Percentiles rank a stretch among this genome's conserved stretches.
These are phyloP conservation scores for Junonia oenone DNA, from an alignment of 2,888 invertebrate species.

Conservation along the genomic window DNA sequence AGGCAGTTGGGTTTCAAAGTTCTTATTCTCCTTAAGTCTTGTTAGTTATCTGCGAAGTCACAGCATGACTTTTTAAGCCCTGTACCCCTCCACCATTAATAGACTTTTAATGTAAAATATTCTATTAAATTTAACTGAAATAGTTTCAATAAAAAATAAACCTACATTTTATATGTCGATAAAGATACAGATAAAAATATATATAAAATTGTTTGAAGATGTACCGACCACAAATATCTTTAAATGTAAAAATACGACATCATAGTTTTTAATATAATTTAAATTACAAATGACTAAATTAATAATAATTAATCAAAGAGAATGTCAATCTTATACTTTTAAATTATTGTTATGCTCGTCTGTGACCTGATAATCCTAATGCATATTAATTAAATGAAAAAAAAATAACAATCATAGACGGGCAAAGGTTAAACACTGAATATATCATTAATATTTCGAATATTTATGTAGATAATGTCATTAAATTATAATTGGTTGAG, in stretches of 20 bases:
- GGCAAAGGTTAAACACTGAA: not conserved
- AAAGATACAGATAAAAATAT: not conserved
- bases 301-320: not conserved
- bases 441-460: not conserved
- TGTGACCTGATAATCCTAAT: not conserved
- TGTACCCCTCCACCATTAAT: too few relatives aligned
- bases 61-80: too few relatives aligned
- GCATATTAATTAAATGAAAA: not conserved
- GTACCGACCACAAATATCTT: not conserved
- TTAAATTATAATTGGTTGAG: too few relatives aligned
- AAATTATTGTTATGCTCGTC: not conserved
- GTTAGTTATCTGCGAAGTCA: too few relatives aligned
- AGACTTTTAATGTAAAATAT: too few relatives aligned
- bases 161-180: too few relatives aligned
- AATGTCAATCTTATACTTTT: not conserved
- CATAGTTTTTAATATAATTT: not conserved
- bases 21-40: too few relatives aligned
- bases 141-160: too few relatives aligned
- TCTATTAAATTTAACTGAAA: too few relatives aligned
- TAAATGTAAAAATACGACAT: not conserved
- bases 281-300: not conserved
- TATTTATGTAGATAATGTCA: too few relatives aligned
- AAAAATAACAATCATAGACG: not conserved
- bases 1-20: too few relatives aligned
- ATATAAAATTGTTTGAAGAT: not conserved